Base-by-base conservation (phyloP, 2,888 invertebrate species). In the Caradrina kadenii region DNA sequence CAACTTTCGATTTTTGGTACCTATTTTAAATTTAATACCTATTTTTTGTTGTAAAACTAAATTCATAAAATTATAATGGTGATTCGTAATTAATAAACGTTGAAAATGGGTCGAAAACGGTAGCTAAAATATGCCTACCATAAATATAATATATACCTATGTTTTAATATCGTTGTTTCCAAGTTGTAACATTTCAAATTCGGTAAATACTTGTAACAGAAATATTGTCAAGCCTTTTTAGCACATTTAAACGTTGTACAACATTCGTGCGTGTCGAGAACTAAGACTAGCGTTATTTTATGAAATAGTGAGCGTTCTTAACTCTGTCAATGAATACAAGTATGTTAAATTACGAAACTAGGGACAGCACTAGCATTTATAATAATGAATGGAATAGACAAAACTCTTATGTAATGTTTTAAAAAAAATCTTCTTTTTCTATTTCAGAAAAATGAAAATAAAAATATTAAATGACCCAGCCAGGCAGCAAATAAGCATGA, bases 231-330 rank as follows among this genome's bases (percentile, higher is more conserved):
- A 66, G 60, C 49, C 58, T 69, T 76, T 62, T 62, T 64, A 73
- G 69, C 71, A 63, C 62, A 76, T 76, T 67, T 64, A 50, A 80
- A 80, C 64, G 49, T 68, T 67, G 67, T 80, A 71, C 81, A 83
- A 74, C 48, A 42, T 53, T 78, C 65, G 70, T 73, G 79, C 66
- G 58, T 69, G 56, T 69, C 66, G 53, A n/a, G n/a, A 63, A 70
- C 59, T 70, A 58, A 67, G 58, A 52, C 64, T 69, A 59, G 55
- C 64, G 74, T 81, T 17, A 45, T 45, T 45, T 87, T 87, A 87
- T 88, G 89, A 87, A 88, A 88, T 74, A 78, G 80, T 76, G 83
- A 85, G 78, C 82, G 82, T 87, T 83, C 84, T 74, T 73, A 71
- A 50, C 67, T 77, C 61, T 7, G 31, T 78, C 75, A 82, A 76